phyloP scores from a whole-genome alignment of 2,113 vertebrate species.

The Phoenicopterus ruber region DNA sequence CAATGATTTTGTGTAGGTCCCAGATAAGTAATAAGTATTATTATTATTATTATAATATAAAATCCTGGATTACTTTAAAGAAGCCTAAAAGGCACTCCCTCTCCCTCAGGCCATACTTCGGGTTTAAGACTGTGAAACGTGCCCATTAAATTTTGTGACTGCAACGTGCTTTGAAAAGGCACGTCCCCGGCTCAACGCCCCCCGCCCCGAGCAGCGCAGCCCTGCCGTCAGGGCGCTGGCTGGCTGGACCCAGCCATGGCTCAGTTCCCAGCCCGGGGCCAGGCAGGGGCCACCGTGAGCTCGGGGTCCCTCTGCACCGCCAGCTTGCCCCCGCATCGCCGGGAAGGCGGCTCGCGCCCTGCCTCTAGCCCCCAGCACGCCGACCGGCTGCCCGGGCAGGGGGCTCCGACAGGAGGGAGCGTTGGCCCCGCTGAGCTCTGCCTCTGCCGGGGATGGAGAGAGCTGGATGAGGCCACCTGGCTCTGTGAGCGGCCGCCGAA shows the following conservation, averaged over 20 bases:
- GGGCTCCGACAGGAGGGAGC: not conserved
- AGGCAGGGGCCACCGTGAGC: not conserved
- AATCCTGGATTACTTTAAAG: not conserved
- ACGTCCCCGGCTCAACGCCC: accelerated
- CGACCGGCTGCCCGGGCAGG: not conserved
- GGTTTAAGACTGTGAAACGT: not conserved
- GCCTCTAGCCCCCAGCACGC: accelerated
- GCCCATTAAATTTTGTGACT: not conserved
- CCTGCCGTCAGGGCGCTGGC: accelerated
- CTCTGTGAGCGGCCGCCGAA: not conserved
- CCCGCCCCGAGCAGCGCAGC: accelerated
- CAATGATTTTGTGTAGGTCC: constrained; percentile 41
- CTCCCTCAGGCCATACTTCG: not conserved
- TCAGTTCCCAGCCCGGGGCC: not conserved
- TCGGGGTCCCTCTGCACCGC: not conserved
- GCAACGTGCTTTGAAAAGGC: not conserved
- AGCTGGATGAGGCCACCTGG: constrained; percentile 27
- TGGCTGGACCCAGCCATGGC: accelerated
- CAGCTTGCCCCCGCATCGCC: accelerated
- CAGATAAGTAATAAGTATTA: not conserved
- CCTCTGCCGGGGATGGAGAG: not conserved
- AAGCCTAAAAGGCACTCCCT: not conserved
- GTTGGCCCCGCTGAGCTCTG: not conserved
- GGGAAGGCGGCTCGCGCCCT: not conserved
- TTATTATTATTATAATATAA: not conserved